These are phyloP conservation scores for Heliconius hewitsoni DNA, from an alignment of 1,140 invertebrate species.

Conservation along the genomic window DNA sequence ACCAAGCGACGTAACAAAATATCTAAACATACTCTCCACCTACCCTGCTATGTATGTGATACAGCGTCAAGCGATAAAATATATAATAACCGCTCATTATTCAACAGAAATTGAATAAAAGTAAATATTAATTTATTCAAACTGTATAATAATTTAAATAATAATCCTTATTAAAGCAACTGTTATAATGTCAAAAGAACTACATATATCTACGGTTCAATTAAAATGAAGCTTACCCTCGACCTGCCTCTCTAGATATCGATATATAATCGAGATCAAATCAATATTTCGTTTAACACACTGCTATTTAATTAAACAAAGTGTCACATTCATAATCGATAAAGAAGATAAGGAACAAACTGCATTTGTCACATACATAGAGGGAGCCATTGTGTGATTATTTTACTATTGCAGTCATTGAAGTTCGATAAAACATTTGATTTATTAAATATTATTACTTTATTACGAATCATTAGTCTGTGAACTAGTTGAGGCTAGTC, in stretches of 20 bases:
- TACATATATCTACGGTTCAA: neutral
- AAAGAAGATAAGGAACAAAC: neutral
- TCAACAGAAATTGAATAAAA: no score
- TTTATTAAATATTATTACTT: neutral
- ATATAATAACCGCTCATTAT: no score
- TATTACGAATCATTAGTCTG: neutral
- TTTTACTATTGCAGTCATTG: neutral
- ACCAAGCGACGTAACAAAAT: no score
- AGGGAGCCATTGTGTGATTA: neutral
- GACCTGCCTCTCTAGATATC: neutral
- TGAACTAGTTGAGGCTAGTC: no score
- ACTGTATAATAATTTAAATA: neutral
- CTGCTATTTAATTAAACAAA: neutral
- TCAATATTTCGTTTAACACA: neutral
- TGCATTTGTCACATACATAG: neutral
- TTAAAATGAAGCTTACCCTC: neutral
- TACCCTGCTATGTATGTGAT: no score
- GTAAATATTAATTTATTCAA: no score
- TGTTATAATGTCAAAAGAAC: neutral
- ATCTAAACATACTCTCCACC: no score
- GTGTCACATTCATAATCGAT: neutral
- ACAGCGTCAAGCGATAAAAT: no score
- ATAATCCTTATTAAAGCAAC: neutral
- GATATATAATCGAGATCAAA: neutral
- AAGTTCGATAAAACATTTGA: neutral